Percentiles rank a stretch among this genome's conserved stretches.
Evolutionary conservation across 2,113 vertebrate genomes (phyloP).

Genomic region (Tenebrosternarchus preto): DNA sequence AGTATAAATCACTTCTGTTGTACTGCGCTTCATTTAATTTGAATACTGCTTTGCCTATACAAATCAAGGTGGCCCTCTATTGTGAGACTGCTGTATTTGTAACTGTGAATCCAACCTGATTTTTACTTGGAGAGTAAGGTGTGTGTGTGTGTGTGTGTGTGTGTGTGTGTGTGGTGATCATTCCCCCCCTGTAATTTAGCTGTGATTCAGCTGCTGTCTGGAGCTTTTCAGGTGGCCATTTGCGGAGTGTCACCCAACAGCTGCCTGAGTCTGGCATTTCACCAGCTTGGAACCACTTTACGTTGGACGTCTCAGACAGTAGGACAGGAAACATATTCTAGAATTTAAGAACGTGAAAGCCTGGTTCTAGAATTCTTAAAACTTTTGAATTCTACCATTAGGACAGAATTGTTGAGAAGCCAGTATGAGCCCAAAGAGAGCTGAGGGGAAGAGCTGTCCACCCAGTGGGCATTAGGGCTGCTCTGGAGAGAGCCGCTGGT

Average conservation of each 20-base stretch:
- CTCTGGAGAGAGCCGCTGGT: no score
- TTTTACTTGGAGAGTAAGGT: neutral
- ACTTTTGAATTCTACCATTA: no score
- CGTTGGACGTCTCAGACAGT: neutral
- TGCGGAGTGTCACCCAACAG: slow-evolving; percentile 24
- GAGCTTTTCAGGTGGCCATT: slow-evolving; percentile 26
- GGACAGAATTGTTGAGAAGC: no score
- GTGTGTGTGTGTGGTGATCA: neutral
- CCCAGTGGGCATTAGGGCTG: no score
- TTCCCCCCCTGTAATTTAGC: slow-evolving; percentile 26
- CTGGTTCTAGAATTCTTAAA: no score
- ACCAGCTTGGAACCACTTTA: neutral
- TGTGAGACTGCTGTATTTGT: slow-evolving; percentile 1
- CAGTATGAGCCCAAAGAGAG: no score
- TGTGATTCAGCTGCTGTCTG: slow-evolving; percentile 44
- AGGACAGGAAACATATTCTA: no score
- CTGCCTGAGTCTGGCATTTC: slow-evolving; percentile 7
- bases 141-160: neutral
- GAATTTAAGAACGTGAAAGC: no score
- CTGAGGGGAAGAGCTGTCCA: no score
- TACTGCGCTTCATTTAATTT: slow-evolving; percentile 20
- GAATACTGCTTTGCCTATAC: slow-evolving; percentile 44
- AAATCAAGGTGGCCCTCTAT: slow-evolving; percentile 20
- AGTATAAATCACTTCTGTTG: slow-evolving; percentile 24
- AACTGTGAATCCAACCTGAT: slow-evolving; percentile 6